Evolutionary conservation across 2,113 vertebrate species (phyloP), one percentile per base, ranked within the genome.

Genomic region (Deroptyus accipitrinus): DNA sequence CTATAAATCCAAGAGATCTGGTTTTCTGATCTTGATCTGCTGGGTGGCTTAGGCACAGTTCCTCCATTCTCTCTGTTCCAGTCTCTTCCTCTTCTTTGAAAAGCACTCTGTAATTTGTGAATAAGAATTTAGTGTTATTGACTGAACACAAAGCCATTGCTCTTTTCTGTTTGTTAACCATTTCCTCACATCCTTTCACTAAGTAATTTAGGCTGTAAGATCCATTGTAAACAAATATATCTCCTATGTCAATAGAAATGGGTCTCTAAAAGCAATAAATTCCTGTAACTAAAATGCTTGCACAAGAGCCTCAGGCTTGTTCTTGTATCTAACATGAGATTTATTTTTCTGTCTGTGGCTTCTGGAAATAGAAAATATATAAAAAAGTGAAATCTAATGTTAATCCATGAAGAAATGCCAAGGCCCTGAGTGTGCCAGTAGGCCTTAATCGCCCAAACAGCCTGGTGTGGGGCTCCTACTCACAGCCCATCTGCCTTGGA

Each of bases 121-220:
- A 41, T 35, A 59, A 73, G 28, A 49, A 76, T 46, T 64, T 16
- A 57, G 20, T 42, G 42, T 25, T 84, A 46, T 25, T 86, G 83
- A 86, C n/a, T 70, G 51, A 90, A 63, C 1, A 1, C n/a, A 66
- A 54, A 79, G 39, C 28, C 1, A 0, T 61, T 83, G 17, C 24
- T 72, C 17, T 48, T 75, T 68, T 49, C 90, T 76, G 8, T 69
- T 88, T 88, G 54, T 81, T 74, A 69, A 83, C 62, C 28, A 17
- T 90, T 86, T 74, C 19, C 67, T 59, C 67, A 83, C 33, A 81
- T 59, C 76, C 80, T 95, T 92, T 94, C 81, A 76, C 86, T 77
- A 61, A 46, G 59, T 61, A 77, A 76, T 46, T 83, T 25, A 59
- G 52, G 64, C n/a, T 72, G 66, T 52, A 14, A 39, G 35, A 72